A percentile compares a stretch with the other conserved stretches of the same genome.
These are phyloP conservation scores for Drosophila orena DNA, from an alignment of 1,140 invertebrate species.

Conservation along the genomic window DNA sequence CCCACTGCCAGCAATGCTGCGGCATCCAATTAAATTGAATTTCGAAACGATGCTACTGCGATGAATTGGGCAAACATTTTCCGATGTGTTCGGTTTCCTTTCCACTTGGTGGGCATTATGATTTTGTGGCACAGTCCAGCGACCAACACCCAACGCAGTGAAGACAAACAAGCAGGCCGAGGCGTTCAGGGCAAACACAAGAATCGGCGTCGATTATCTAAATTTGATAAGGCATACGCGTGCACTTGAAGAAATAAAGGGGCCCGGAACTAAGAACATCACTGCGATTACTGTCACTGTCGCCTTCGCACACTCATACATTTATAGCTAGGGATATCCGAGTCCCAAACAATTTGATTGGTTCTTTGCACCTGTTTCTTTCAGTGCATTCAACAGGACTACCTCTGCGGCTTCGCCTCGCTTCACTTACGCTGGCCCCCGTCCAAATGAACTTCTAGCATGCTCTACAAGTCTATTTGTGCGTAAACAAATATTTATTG, in stretches of 20 bases:
- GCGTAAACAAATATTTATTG: conserved; percentile 82
- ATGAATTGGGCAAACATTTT: conserved; percentile 81
- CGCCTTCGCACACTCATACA: too few species aligned
- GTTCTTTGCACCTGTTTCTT: not conserved
- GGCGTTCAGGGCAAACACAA: conserved; percentile 59
- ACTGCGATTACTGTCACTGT: too few species aligned
- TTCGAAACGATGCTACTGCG: conserved; percentile 78
- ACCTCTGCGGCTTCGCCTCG: conserved; percentile 32
- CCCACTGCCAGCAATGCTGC: conserved; percentile 18
- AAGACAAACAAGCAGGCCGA: conserved; percentile 59
- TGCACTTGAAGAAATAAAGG: conserved; percentile 5
- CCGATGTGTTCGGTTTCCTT: conserved; percentile 36
- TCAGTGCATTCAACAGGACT: conserved; percentile 32
- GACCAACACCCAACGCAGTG: conserved; percentile 27
- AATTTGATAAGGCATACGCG: conserved; percentile 63
- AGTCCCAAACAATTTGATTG: not conserved
- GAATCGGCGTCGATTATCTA: conserved; percentile 70
- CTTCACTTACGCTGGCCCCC: conserved; percentile 54
- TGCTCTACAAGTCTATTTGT: conserved; percentile 80
- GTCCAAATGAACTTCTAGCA: conserved; percentile 55
- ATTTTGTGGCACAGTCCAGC: conserved; percentile 23
- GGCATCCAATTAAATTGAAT: conserved; percentile 83
- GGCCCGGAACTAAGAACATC: too few species aligned
- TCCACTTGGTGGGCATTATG: conserved; percentile 20
- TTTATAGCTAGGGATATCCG: too few species aligned